Evolutionary conservation across 2,797 vertebrate species (phyloP).

Genomic region (Poeciliopsis turneri): DNA sequence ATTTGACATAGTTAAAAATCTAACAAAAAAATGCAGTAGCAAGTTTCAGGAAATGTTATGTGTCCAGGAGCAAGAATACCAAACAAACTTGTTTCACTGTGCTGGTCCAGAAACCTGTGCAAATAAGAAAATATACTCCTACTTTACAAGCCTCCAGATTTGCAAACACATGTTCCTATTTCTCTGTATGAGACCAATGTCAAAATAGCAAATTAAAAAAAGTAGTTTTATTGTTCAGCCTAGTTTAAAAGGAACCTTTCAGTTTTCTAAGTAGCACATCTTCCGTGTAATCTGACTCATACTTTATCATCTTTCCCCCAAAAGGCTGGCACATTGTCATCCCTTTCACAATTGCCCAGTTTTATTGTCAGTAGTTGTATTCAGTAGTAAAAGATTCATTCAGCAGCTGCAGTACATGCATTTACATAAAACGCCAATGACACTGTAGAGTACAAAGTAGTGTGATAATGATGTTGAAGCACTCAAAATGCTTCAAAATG

Average conservation of each 20-base stretch:
- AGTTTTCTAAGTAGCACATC: background rate
- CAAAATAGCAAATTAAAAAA: conserved; percentile 16
- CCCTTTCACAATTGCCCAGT: background rate
- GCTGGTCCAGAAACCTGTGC: conserved; percentile 9
- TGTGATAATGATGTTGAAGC: background rate
- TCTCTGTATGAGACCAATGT: conserved; percentile 11
- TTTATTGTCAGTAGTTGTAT: background rate
- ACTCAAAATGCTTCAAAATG: background rate
- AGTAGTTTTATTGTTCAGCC: conserved; percentile 3
- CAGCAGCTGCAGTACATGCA: background rate
- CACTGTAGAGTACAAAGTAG: background rate
- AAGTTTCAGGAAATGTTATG: background rate
- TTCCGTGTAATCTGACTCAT: background rate
- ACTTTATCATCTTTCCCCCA: background rate
- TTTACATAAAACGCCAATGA: background rate
- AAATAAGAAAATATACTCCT: conserved; percentile 20
- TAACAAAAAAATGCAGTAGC: background rate
- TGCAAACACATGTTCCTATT: conserved; percentile 9
- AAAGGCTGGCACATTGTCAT: background rate
- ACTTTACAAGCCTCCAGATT: conserved; percentile 16
- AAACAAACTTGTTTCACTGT: conserved; percentile 20
- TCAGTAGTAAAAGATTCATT: background rate
- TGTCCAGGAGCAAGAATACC: conserved; percentile 3
- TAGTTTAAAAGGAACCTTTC: background rate
- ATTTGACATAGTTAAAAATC: background rate